These are phyloP conservation scores for Poecilia latipinna DNA, from an alignment of 2,113 vertebrate genomes.

Conservation along the genomic window DNA sequence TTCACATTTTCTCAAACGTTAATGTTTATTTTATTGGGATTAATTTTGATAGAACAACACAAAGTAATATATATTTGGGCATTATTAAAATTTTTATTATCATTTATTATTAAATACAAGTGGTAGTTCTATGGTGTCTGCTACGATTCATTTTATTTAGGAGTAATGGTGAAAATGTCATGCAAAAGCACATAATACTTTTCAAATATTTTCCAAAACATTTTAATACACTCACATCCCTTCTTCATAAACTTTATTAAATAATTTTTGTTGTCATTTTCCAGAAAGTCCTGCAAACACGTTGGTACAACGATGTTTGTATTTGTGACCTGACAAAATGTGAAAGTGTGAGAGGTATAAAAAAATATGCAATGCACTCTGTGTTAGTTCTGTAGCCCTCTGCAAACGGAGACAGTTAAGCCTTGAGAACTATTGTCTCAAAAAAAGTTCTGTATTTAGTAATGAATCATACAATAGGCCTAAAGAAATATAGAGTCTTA, in stretches of 20 bases:
- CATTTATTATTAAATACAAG: too few species aligned
- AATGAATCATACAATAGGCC: neutral
- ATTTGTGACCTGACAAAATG: neutral
- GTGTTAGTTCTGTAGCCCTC: conserved; percentile 52
- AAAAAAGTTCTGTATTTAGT: neutral
- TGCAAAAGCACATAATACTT: neutral
- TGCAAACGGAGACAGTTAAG: conserved; percentile 56
- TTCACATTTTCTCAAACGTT: too few species aligned
- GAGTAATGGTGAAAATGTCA: neutral
- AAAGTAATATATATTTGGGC: too few species aligned
- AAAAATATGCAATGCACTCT: conserved; percentile 22
- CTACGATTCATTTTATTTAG: too few species aligned
- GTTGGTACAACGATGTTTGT: neutral
- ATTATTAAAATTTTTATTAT: too few species aligned
- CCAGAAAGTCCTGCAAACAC: neutral
- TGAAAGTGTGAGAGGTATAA: neutral
- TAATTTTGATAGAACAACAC: too few species aligned
- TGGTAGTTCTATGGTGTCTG: neutral
- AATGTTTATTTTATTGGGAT: too few species aligned
- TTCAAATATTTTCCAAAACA: neutral
- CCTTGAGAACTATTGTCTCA: conserved; percentile 48
- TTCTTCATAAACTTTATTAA: neutral
- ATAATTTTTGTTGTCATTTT: neutral
- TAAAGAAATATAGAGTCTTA: too few species aligned
- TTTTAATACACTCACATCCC: neutral